Conservation (phyloP, 2,113 vertebrate species). For the Phyllostomus hastatus region DNA sequence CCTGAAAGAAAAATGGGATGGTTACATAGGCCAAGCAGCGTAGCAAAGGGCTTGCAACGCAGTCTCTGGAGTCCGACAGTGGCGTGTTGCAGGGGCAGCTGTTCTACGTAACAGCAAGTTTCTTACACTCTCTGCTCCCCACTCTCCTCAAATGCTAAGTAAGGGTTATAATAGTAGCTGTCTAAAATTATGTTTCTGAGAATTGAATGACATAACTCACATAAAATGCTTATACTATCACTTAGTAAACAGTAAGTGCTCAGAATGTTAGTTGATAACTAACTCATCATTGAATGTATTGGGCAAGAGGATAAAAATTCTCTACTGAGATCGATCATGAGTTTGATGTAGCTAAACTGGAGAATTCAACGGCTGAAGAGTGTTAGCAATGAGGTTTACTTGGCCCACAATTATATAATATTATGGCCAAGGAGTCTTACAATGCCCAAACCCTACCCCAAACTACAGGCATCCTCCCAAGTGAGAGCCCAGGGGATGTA, state of each 20-base stretch:
- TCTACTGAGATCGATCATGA: neutral
- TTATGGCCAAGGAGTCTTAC: neutral
- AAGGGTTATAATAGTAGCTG: neutral
- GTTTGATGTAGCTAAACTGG: neutral
- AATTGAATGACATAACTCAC: neutral
- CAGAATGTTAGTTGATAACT: conserved; percentile 15
- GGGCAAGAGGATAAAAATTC: neutral
- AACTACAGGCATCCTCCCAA: neutral
- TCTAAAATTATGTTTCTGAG: neutral
- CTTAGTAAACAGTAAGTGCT: conserved; percentile 14
- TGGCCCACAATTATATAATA: neutral
- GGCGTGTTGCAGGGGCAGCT: neutral
- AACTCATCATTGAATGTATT: neutral
- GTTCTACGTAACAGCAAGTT: neutral
- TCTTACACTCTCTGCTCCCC: neutral
- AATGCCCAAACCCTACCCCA: neutral
- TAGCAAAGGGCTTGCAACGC: neutral
- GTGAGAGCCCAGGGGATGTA: neutral
- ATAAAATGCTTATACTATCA: neutral
- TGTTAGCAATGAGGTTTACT: neutral
- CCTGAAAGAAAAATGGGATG: neutral
- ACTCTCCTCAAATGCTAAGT: neutral
- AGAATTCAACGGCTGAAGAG: neutral
- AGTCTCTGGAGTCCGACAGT: neutral
- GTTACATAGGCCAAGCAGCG: neutral